Base-by-base conservation (phyloP, 92 coral and sea anemone genomes). In the Galaxea fascicularis region DNA sequence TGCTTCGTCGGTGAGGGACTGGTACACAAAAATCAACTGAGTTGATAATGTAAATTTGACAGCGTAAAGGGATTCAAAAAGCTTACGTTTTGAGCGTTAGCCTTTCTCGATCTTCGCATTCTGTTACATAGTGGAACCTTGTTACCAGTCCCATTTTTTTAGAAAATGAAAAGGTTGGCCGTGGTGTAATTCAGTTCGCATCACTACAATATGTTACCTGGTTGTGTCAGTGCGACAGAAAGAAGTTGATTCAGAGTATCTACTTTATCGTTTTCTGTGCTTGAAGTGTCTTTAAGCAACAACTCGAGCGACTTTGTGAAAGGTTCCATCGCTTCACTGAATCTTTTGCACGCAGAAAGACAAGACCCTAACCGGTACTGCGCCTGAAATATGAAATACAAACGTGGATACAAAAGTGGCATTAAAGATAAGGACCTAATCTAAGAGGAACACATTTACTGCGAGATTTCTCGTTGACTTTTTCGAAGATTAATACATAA, bases 361-460 rank as follows among this genome's bases (percentile, higher is more conserved):
- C 95, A 76, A 35, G 95, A 76, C 7, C 93, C 95, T 20, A 92
- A 68, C 12, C 93, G 95, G 49, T 92, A 92, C 13, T 89, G 93
- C 4, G 88, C 93, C 95, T 92, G 7, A 78, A 52, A 27, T 56
- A 16, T 35, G 41, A 35, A 35, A 6, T 6, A 35, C 2, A 2
- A 35, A 35, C 41, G 41, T 35, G 41, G 41, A 35, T 2, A 35
- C 65, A 18, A 59, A 24, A 18, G 8, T 18, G 10, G 0, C 18
- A 18, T 59, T 8, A 21, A 24, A 59, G n/a, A n/a, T 15, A 52
- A 28, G 35, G 46, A 10, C 3, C 10, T 4, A 49, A 10, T 15
- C 11, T 2, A 49, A 49, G 26, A 24, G 7, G 26, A 24, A 18
- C 17, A 6, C 22, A 26, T 6, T 0, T 13, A 4, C 3, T 35